A percentile compares a stretch with the other conserved stretches of the same genome.
phyloP scores from a whole-genome alignment of 2,888 invertebrate genomes.

The Syrista parreyssii region DNA sequence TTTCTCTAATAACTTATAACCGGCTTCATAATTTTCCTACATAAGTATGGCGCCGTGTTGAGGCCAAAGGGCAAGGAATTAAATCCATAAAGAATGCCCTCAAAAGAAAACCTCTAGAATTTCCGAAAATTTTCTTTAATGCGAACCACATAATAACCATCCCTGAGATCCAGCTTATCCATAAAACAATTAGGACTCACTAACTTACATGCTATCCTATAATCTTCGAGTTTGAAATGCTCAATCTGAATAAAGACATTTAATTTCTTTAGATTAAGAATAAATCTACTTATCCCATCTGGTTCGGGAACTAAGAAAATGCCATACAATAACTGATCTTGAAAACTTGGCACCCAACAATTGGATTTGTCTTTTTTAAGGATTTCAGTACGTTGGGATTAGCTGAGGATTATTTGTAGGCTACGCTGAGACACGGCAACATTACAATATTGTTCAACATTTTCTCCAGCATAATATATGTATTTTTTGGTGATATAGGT shows the following conservation, averaged over 20 bases:
- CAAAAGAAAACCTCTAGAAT: conserved; percentile 24
- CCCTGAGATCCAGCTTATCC: conserved; percentile 23
- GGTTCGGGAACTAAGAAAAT: conserved; percentile 25
- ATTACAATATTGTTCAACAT: too few relatives aligned
- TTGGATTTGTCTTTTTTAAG: too few relatives aligned
- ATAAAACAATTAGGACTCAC: conserved; percentile 19
- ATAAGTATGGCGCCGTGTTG: conserved; percentile 13
- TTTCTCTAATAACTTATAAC: neutral
- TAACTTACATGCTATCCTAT: conserved; percentile 17
- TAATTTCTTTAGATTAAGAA: conserved; percentile 30
- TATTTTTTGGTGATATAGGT: too few relatives aligned
- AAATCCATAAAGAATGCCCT: conserved; percentile 19
- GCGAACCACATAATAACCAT: conserved; percentile 25
- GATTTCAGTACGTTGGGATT: too few relatives aligned
- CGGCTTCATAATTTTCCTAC: conserved; percentile 5
- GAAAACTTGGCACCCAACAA: too few relatives aligned
- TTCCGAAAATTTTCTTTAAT: conserved; percentile 21
- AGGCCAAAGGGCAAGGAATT: conserved; percentile 20
- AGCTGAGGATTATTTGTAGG: too few relatives aligned
- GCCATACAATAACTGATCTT: too few relatives aligned
- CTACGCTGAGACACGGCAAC: too few relatives aligned
- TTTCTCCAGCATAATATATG: too few relatives aligned
- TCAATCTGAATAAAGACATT: conserved; percentile 26
- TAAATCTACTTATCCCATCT: conserved; percentile 25
- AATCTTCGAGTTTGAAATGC: conserved; percentile 33